A percentile compares a stretch with the other conserved stretches of the same genome.
Conservation (phyloP, 2,113 vertebrate species). For the Micronisus gabar region DNA sequence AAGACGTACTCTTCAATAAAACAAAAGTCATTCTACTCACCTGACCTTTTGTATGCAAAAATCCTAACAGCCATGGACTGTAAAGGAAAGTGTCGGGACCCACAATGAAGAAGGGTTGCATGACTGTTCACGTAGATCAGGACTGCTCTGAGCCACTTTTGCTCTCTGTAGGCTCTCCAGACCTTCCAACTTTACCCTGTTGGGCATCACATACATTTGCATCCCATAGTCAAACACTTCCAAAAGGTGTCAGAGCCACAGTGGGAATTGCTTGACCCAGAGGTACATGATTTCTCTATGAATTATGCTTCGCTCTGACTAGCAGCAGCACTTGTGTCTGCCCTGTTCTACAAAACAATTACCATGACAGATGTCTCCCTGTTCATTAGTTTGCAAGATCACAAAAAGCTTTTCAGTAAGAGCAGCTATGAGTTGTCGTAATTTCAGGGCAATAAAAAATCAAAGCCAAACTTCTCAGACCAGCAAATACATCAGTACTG, state of each 20-base stretch:
- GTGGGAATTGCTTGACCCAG: background rate
- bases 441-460: background rate
- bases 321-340: background rate
- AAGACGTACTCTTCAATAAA: too few relatives aligned
- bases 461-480: background rate
- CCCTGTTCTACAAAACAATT: background rate
- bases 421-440: background rate
- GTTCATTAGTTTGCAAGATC: background rate
- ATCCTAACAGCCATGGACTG: background rate
- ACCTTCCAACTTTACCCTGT: background rate
- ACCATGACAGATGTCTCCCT: background rate
- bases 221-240: background rate
- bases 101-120: background rate
- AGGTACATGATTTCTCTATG: background rate
- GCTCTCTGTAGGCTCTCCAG: background rate
- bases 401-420: background rate
- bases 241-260: background rate
- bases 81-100: background rate
- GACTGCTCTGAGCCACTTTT: background rate
- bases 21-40: background rate
- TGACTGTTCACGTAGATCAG: background rate
- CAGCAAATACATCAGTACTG: background rate
- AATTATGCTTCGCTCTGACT: background rate
- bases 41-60: background rate
- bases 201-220: background rate